Conservation (phyloP, 2,888 invertebrate species). For the Netelia fuscicornis region DNA sequence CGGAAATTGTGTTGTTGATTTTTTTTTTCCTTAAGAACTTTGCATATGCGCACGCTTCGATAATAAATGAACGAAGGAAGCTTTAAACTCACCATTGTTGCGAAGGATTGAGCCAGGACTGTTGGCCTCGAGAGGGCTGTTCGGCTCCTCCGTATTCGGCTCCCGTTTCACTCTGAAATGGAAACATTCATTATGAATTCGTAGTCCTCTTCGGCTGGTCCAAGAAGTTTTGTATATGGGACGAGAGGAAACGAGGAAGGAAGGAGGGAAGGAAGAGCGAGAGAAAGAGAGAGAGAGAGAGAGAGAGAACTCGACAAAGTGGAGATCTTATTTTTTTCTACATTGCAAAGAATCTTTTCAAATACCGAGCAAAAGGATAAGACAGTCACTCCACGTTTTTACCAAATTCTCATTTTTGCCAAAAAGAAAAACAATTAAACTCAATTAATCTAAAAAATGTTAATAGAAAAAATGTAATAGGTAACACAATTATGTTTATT, state of each 20-base stretch:
- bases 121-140: slow-evolving; percentile 83
- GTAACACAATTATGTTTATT: no score
- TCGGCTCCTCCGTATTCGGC: slow-evolving; percentile 82
- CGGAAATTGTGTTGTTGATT: neutral
- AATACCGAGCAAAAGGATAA: no score
- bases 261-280: neutral
- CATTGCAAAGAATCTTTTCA: no score
- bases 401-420: no score
- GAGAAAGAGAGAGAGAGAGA: slow-evolving; percentile 14
- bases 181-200: slow-evolving; percentile 78
- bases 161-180: slow-evolving; percentile 83
- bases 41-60: slow-evolving; percentile 12
- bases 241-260: neutral
- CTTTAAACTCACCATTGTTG: slow-evolving; percentile 82
- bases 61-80: slow-evolving; percentile 43
- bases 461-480: no score
- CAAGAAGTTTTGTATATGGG: slow-evolving; percentile 2
- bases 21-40: neutral
- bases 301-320: neutral
- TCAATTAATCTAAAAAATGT: no score
- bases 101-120: slow-evolving; percentile 83
- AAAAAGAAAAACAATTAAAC: no score
- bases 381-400: no score
- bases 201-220: slow-evolving; percentile 32
- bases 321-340: no score